These are phyloP conservation scores for Zaprionus africanus DNA, from an alignment of 1,140 invertebrate species.

Conservation along the genomic window DNA sequence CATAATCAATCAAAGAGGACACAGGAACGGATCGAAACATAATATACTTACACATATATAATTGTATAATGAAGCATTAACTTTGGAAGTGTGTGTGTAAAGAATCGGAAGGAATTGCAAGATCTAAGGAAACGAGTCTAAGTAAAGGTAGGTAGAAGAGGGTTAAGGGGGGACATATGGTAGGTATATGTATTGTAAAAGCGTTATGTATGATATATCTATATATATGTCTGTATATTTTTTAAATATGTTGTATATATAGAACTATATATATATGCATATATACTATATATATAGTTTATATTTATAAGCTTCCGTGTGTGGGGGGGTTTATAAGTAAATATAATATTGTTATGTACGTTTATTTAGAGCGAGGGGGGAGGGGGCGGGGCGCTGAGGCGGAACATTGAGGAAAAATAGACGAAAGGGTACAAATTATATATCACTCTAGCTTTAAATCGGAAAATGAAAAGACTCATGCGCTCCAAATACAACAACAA, in stretches of 20 bases:
- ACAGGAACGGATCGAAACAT: conserved; percentile 11
- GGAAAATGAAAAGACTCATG: conserved; percentile 58
- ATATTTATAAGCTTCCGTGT: conserved; percentile 13
- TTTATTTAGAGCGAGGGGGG: not conserved
- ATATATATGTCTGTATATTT: conserved; percentile 35
- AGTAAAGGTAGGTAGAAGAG: conserved; percentile 1
- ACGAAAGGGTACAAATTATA: conserved; percentile 9
- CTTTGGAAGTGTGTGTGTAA: conserved; percentile 36
- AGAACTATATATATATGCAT: conserved; percentile 12
- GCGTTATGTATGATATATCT: conserved; percentile 49
- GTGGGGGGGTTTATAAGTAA: not conserved
- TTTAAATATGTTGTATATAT: conserved; percentile 54
- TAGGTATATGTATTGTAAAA: conserved; percentile 42
- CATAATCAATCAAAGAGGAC: conserved; percentile 14
- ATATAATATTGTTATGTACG: conserved; percentile 5
- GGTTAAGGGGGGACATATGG: conserved; percentile 19
- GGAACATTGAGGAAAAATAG: conserved; percentile 14
- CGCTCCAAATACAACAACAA: conserved; percentile 65
- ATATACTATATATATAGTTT: conserved; percentile 24
- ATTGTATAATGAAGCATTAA: conserved; percentile 11
- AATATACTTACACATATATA: not conserved
- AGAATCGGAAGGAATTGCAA: conserved; percentile 46
- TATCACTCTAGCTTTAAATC: conserved; percentile 6
- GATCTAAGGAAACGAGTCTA: conserved; percentile 35
- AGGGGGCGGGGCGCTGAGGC: not conserved